phyloP scores from a whole-genome alignment of 2,797 vertebrate species.

The Micromesistius poutassou region DNA sequence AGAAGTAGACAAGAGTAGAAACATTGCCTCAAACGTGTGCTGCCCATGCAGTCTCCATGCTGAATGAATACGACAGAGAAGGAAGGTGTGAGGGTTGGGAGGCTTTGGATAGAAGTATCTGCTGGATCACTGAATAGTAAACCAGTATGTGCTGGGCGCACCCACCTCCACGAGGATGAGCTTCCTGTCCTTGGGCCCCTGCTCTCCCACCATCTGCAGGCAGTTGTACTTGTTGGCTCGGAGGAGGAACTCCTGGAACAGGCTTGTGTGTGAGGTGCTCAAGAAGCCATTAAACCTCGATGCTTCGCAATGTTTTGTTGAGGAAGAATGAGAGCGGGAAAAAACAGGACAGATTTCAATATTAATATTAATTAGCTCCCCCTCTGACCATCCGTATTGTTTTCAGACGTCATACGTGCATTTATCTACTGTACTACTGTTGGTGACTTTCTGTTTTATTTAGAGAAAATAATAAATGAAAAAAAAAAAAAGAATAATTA shows the following conservation, averaged over 20 bases:
- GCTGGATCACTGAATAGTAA: no score
- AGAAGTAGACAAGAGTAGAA: constrained; percentile 37
- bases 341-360: not conserved
- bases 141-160: no score
- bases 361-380: not conserved
- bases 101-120: not conserved
- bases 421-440: not conserved
- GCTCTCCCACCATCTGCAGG: constrained; percentile 86
- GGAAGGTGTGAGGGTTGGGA: no score
- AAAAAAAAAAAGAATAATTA: not conserved
- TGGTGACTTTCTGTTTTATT: not conserved
- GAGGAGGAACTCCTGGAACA: constrained; percentile 91
- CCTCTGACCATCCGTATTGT: not conserved
- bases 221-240: constrained; percentile 90
- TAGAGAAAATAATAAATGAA: not conserved
- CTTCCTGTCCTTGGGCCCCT: constrained; percentile 70
- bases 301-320: constrained; percentile 58
- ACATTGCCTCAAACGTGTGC: not conserved
- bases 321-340: not conserved
- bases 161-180: constrained; percentile 90
- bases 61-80: no score
- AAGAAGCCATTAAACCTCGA: constrained; percentile 70
- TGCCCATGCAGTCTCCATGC: not conserved
- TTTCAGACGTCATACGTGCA: not conserved
- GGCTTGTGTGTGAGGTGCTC: constrained; percentile 76